Evolutionary conservation across 23 tunicate species (phyloP), one percentile per base, ranked within the genome.

Genomic region (Styela plicata): DNA sequence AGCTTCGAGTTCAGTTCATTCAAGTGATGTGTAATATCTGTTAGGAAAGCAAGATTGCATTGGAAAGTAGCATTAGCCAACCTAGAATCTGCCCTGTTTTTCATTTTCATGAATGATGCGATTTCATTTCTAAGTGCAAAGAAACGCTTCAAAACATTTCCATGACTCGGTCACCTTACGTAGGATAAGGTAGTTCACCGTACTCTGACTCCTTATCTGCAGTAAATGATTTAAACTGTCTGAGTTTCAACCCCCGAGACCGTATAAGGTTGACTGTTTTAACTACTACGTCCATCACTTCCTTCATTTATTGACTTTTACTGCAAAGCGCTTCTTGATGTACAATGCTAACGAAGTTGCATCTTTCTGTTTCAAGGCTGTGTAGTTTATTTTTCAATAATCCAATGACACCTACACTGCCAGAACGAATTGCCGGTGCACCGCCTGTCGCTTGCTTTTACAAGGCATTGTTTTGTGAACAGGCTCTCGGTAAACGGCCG

Each of bases 251-350:
- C 30, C 63, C 88, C 63, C 74, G 74, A 63, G 88, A 84, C 33
- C 88, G 88, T 70, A 81, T 28, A 84, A 74, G 75, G 83, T 85
- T 85, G 76, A 64, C 83, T 77, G 83, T 85, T 85, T 85, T 85
- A 63, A 76, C 88, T 77, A 64, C 75, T 36, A 85, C 80, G 65
- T 77, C 76, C 83, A 76, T 85, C 75, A 85, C 66, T 66, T 67
- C 83, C 73, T 85, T 76, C 67, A 85, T 85, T 77, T 85, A 64
- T 64, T 52, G 61, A 74, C 64, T 84, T 84, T 84, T 74, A 52
- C 82, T 74, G 36, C 87, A 75, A 77, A 84, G 87, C 21, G 87
- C 82, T 74, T 84, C 84, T 74, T 74, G 82, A 31, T 74, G 82
- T 31, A 84, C 32, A 64, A 84, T 84, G 57, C 87, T 84, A 61